Percentiles rank a stretch among this genome's conserved stretches.
Evolutionary conservation across 1,140 invertebrate genomes (phyloP).

Genomic region (Drosophila serrata): DNA sequence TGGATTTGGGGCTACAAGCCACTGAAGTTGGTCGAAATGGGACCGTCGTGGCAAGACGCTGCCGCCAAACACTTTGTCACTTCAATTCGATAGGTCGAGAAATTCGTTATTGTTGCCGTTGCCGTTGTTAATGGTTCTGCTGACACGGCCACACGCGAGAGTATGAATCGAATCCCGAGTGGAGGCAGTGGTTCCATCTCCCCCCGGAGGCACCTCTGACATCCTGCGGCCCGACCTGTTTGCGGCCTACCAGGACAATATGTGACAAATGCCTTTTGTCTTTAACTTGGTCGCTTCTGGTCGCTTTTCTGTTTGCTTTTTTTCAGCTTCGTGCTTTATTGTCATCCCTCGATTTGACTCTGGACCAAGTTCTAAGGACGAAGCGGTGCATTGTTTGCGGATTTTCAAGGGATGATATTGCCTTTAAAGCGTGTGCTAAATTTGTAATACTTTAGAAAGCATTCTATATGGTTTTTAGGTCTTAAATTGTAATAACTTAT

Average conservation of each 20-base stretch:
- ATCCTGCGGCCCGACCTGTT: conserved; percentile 38
- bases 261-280: conserved; percentile 64
- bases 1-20: conserved; percentile 6
- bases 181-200: conserved; percentile 42
- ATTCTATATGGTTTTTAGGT: background rate
- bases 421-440: conserved; percentile 23
- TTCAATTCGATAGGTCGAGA: conserved; percentile 67
- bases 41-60: background rate
- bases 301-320: conserved; percentile 17
- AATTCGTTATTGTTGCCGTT: conserved; percentile 66
- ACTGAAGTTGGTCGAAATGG: background rate
- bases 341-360: conserved; percentile 40
- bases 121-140: conserved; percentile 65
- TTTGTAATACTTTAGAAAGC: background rate
- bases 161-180: conserved; percentile 44
- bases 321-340: conserved; percentile 26
- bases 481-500: no score
- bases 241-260: conserved; percentile 59
- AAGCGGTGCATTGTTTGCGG: conserved; percentile 32
- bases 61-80: conserved; percentile 64
- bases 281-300: conserved; percentile 59
- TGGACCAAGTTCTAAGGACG: conserved; percentile 16
- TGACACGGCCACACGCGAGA: conserved; percentile 49
- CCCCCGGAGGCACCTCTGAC: conserved; percentile 10
- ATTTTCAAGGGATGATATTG: conserved; percentile 15